phyloP scores from a whole-genome alignment of 1,140 invertebrate species.

The Caenorhabditis latens region DNA sequence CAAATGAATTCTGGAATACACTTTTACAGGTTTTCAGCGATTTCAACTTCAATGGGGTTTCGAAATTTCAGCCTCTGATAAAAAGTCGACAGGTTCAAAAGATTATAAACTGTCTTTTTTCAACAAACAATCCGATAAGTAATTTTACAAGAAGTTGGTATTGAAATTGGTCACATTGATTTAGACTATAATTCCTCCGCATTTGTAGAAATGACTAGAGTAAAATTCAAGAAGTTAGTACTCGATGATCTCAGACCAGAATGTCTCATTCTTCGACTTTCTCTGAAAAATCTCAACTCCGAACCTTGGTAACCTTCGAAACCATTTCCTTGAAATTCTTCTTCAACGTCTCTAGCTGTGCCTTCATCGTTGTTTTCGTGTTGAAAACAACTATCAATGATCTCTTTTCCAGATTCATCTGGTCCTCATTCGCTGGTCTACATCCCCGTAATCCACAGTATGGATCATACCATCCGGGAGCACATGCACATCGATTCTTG shows the following conservation, averaged over 20 bases:
- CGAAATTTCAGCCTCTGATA: too few species aligned
- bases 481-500: conserved; percentile 34
- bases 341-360: conserved; percentile 12
- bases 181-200: too few species aligned
- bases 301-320: not conserved
- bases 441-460: conserved; percentile 36
- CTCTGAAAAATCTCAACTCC: not conserved
- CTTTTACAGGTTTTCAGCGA: not conserved
- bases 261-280: too few species aligned
- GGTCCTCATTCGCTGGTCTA: conserved; percentile 20
- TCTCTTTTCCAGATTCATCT: conserved; percentile 18
- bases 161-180: too few species aligned
- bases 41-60: not conserved
- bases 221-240: too few species aligned
- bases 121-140: not conserved
- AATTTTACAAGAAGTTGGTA: too few species aligned
- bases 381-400: conserved; percentile 19
- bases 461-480: conserved; percentile 11
- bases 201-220: too few species aligned
- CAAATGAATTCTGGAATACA: not conserved
- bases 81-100: not conserved
- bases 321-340: conserved; percentile 36
- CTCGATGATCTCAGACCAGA: too few species aligned
- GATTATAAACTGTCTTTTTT: not conserved
- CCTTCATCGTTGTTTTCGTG: conserved; percentile 21